Evolutionary conservation across 2,888 invertebrate species (phyloP).

Genomic region (Cepaea hortensis): DNA sequence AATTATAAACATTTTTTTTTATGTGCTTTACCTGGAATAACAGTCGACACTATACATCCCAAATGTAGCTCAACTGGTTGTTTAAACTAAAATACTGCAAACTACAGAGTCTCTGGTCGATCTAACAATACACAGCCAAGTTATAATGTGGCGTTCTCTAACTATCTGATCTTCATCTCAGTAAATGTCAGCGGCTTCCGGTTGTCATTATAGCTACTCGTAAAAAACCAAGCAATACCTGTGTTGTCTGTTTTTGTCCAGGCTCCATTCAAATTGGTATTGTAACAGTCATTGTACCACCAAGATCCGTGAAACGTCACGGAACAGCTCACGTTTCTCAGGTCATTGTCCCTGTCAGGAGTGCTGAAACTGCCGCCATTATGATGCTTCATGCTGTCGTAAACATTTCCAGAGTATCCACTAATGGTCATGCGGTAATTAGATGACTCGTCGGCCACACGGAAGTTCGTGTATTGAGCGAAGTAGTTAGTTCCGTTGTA

Average conservation of each 20-base stretch:
- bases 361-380: slow-evolving; percentile 73
- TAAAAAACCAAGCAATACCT: background rate
- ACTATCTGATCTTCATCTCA: slow-evolving; percentile 5
- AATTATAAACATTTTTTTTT: too few species aligned
- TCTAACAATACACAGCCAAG: too few species aligned
- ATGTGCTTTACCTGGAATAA: too few species aligned
- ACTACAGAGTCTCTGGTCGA: too few species aligned
- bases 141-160: background rate
- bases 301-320: slow-evolving; percentile 70
- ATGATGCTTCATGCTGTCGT: slow-evolving; percentile 72
- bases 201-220: too few species aligned
- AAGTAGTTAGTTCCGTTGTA: background rate
- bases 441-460: background rate
- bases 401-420: slow-evolving; percentile 67
- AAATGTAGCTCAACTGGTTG: too few species aligned
- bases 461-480: background rate
- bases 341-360: slow-evolving; percentile 73
- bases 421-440: slow-evolving; percentile 65
- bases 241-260: slow-evolving; percentile 52
- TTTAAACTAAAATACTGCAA: too few species aligned
- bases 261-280: slow-evolving; percentile 71
- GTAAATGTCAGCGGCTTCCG: background rate
- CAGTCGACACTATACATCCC: too few species aligned
- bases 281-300: slow-evolving; percentile 72
- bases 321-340: slow-evolving; percentile 69